Conservation (phyloP, 2,113 vertebrate genomes). For the Origma solitaria region DNA sequence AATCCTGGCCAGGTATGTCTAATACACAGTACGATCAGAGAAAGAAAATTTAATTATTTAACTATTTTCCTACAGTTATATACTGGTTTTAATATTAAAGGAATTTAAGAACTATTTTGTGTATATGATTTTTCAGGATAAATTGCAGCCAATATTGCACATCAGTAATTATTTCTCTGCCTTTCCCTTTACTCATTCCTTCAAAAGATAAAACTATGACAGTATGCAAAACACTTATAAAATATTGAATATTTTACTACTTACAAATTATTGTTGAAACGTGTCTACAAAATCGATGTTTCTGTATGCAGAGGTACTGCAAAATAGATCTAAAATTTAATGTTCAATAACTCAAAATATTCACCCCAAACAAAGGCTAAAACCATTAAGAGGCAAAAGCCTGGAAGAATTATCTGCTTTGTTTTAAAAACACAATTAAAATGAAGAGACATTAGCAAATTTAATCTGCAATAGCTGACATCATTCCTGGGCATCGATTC, state of each 20-base stretch:
- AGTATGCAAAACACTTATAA: not conserved
- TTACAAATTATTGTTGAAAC: not conserved
- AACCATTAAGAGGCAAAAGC: constrained; percentile 23
- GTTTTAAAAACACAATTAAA: constrained; percentile 51
- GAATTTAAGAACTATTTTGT: not conserved
- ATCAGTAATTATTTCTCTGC: not conserved
- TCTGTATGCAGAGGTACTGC: not conserved
- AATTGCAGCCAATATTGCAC: not conserved
- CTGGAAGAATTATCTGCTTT: constrained; percentile 32
- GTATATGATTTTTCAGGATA: not conserved
- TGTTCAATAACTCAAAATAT: not conserved
- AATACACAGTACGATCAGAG: not conserved
- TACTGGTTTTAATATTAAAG: not conserved
- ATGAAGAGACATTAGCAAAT: constrained; percentile 37
- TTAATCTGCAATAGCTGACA: constrained; percentile 55
- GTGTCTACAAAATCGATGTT: not conserved
- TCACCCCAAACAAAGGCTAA: constrained; percentile 8
- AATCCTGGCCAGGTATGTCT: not conserved
- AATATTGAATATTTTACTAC: not conserved
- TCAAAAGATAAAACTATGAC: not conserved
- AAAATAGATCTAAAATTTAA: not conserved
- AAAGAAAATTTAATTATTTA: not conserved
- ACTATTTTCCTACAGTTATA: not conserved
- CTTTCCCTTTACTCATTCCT: not conserved
- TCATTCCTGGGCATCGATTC: constrained; percentile 49